These are phyloP conservation scores for Picathartes gymnocephalus DNA, from an alignment of 2,113 vertebrate genomes.

Conservation along the genomic window DNA sequence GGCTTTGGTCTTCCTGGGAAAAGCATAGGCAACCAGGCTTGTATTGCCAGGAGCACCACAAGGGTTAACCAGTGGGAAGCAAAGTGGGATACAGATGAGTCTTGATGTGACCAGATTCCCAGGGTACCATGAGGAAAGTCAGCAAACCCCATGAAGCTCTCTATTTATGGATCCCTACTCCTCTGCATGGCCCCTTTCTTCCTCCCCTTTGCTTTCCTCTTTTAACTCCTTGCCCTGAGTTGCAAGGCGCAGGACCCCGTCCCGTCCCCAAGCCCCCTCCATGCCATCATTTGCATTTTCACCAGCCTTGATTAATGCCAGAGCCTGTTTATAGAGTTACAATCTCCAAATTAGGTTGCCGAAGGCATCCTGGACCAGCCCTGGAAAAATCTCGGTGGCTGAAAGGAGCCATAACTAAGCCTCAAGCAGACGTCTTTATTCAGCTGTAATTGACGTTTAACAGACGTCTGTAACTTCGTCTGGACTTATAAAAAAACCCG, in stretches of 20 bases:
- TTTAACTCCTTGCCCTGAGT: not conserved
- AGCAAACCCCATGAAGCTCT: not conserved
- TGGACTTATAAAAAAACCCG: slow-evolving; percentile 62
- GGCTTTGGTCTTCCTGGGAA: not conserved
- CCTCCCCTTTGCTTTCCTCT: not conserved
- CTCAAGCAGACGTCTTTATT: slow-evolving; percentile 77
- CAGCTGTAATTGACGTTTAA: slow-evolving; percentile 77
- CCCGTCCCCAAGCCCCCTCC: not conserved
- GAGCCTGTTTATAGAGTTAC: slow-evolving; percentile 68
- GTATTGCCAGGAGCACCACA: not conserved
- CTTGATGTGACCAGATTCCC: not conserved
- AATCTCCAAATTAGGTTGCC: slow-evolving; percentile 71
- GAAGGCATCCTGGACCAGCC: slow-evolving; percentile 59
- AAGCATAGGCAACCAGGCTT: not conserved
- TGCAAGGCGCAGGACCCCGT: not conserved
- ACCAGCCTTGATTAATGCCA: slow-evolving; percentile 59
- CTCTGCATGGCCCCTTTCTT: slow-evolving; percentile 2
- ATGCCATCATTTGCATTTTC: slow-evolving; percentile 58
- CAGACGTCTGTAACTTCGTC: slow-evolving; percentile 76
- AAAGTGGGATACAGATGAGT: not conserved
- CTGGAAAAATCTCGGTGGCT: slow-evolving; percentile 64
- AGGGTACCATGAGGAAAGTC: not conserved
- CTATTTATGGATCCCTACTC: not conserved
- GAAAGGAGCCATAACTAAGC: slow-evolving; percentile 72
- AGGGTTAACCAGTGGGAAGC: not conserved